A percentile compares a stretch with the other conserved stretches of the same genome.
phyloP scores from a whole-genome alignment of 1,140 invertebrate genomes.

The Orussus abietinus region DNA sequence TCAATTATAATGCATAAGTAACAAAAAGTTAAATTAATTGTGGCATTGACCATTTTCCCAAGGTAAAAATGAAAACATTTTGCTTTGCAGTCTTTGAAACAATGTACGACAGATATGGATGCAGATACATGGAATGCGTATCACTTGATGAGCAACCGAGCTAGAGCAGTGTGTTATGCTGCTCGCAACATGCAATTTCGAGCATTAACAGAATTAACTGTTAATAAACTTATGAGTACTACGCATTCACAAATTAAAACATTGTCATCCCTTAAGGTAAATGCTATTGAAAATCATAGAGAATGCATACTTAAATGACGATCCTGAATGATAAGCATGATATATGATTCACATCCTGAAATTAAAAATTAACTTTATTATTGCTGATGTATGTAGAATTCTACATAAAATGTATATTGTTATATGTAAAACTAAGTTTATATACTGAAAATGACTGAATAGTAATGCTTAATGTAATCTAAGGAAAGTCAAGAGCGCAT shows the following conservation, averaged over 20 bases:
- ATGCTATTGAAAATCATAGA: slow-evolving; percentile 3
- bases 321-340: too few relatives aligned
- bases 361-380: too few relatives aligned
- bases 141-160: slow-evolving; percentile 67
- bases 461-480: slow-evolving; percentile 7
- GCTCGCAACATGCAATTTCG: slow-evolving; percentile 64
- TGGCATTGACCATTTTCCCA: too few relatives aligned
- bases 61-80: too few relatives aligned
- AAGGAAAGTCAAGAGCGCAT: slow-evolving; percentile 58
- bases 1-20: too few relatives aligned
- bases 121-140: slow-evolving; percentile 69
- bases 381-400: too few relatives aligned
- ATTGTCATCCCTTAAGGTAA: slow-evolving; percentile 46
- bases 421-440: too few relatives aligned
- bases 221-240: slow-evolving; percentile 62
- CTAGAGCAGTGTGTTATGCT: slow-evolving; percentile 65
- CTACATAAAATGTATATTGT: too few relatives aligned
- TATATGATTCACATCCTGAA: too few relatives aligned
- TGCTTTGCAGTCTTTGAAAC: slow-evolving; percentile 51
- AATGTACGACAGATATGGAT: slow-evolving; percentile 67
- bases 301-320: slow-evolving; percentile 1
- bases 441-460: too few relatives aligned
- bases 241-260: slow-evolving; percentile 49
- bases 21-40: too few relatives aligned
- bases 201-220: slow-evolving; percentile 63